Conservation (phyloP, 2,113 vertebrate genomes). For the Cnemophilus loriae region DNA sequence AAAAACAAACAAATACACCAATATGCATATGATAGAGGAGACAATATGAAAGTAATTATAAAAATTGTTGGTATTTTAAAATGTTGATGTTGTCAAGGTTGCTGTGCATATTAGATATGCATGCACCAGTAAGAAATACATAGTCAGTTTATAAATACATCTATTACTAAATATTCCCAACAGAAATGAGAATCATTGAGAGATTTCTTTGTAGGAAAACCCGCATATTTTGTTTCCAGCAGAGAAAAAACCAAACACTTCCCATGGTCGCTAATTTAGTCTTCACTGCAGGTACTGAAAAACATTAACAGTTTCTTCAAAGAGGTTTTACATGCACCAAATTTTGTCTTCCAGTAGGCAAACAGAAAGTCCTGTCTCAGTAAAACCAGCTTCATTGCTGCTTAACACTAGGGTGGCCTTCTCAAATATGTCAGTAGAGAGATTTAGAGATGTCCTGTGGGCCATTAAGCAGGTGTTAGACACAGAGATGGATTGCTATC, state of each 20-base stretch:
- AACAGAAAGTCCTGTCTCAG: not conserved
- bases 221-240: not conserved
- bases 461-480: constrained; percentile 29
- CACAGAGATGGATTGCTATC: not conserved
- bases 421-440: constrained; percentile 16
- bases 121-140: not conserved
- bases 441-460: constrained; percentile 30
- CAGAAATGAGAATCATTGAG: not conserved
- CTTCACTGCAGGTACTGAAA: not conserved
- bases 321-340: not conserved
- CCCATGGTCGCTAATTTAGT: not conserved
- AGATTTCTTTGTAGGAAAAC: not conserved
- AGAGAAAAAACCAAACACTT: not conserved
- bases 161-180: not conserved
- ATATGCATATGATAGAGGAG: not conserved
- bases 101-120: not conserved
- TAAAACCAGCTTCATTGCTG: not conserved
- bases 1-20: not conserved
- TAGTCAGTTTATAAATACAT: not conserved
- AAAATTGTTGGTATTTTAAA: not conserved
- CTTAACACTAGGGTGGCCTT: not conserved
- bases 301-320: not conserved
- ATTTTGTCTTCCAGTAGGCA: not conserved
- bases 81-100: not conserved
- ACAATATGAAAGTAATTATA: not conserved